Base-by-base conservation (phyloP, 2,888 invertebrate genomes). In the Phalera bucephala region DNA sequence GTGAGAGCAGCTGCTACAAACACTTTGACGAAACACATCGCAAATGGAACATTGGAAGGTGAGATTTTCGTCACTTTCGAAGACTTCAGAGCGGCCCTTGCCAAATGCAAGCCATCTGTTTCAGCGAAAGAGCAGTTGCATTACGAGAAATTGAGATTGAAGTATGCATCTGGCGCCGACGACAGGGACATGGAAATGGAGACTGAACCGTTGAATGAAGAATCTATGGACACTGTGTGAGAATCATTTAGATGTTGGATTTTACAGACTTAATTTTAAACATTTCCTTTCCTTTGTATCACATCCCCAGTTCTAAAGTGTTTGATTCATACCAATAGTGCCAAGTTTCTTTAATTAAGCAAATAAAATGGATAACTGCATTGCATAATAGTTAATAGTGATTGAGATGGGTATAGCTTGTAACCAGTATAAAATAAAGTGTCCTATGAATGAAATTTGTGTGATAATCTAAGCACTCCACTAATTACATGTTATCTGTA, bases 61-160 rank as follows among this genome's bases (percentile, higher is more conserved):
- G 90, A 91, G n/a, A 83, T 94, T 42, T 88, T 90, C 39, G 94
- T 97, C 0, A 88, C 88, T 3, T 91, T 86, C 26, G 87, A 93
- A 40, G 96, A 98, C 75, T 95, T 99, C 60, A 90, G 93, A 43
- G 79, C 88, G 39, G 98, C 97, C 0, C 89, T 97, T 17, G 78
- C 89, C 7, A 95, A 95, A 80, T 93, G 97, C 42, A 93, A 94
- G 64, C 97, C 98, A 8, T 99, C 99, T 0, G 97, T 99, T 10
- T 93, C 94, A 11, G 88, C 92, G 28, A 93, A 95, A 91, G 96
- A 96, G 66, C 93, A 93, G 52, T 91, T 92, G 62, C 93, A 94
- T 63, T 97, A 97, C 65, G 94, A 95, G 49, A 93, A 93, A 63
- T 77, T 96, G 63, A 91, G 93, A 62, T 84, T 92, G 52, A 91